Evolutionary conservation across 2,797 vertebrate species (phyloP), one percentile per base, ranked within the genome.

Genomic region (Onychomys arenicola): DNA sequence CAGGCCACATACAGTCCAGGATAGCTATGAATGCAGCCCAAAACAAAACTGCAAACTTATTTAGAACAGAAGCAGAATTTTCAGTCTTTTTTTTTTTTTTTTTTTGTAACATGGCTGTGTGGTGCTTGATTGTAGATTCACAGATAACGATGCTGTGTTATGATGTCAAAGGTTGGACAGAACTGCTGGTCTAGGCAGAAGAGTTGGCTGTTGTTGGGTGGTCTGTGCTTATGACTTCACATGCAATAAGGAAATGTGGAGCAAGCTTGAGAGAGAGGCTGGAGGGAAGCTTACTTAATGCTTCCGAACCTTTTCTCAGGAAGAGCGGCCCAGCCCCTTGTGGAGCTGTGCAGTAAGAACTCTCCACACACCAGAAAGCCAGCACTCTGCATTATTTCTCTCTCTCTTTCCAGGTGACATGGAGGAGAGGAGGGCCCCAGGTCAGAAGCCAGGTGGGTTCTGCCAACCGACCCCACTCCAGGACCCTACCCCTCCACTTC

Each of bases 401-500:
- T 40, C 49, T 71, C 27, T 92, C 25, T 52, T 25, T n/a, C 21
- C 63, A 97, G 97, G 91, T 65, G 95, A 83, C 59, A 37, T 84
- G 0, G 0, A 76, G 61, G 95, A 96, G 23, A 94, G 90, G 34
- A 94, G 69, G 85, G 82, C 0, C 4, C 87, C 49, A 10, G 49
- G 32, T 43, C 96, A 96, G 89, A 98, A 96, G 88, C 27, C 97
- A 97, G 97, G 97, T 98, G 80, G 37, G 94, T 96, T 90, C 86
- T 61, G 69, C 78, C 1, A 3, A 37, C 73, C 65, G 8, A n/a
- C 61, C 32, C n/a, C 25, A 12, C 57, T 76, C 71, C 46, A n/a
- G 57, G 12, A 21, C n/a, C 69, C 32, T 21, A 19, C 11, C 17
- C 84, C 63, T 69, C 78, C 1, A 0, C 11, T 21, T 7, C 37